These are phyloP conservation scores for Phataginus tetradactyla DNA, from an alignment of 2,797 vertebrate genomes.

Conservation along the genomic window DNA sequence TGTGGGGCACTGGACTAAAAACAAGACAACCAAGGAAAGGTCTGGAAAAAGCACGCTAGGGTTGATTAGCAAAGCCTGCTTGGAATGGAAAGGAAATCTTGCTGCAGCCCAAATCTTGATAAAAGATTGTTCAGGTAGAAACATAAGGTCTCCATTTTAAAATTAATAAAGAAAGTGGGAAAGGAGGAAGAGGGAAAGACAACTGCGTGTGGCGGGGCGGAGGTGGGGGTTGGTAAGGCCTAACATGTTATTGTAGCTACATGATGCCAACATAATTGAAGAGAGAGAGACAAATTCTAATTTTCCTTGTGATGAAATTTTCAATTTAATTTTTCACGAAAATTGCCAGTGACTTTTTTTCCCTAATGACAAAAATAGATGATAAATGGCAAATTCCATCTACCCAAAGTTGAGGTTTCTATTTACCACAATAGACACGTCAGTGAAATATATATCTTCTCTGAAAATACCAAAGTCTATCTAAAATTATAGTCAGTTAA, in stretches of 20 bases:
- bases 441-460: not conserved
- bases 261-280: not conserved
- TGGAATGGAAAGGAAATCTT: not conserved
- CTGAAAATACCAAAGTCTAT: not conserved
- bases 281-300: not conserved
- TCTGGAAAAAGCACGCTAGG: not conserved
- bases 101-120: not conserved
- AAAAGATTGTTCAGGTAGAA: not conserved
- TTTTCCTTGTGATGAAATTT: not conserved
- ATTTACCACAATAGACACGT: not conserved
- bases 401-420: not conserved
- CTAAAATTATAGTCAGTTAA: not conserved
- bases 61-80: not conserved
- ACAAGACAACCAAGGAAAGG: not conserved
- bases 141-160: not conserved
- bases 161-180: not conserved
- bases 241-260: not conserved
- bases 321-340: not conserved
- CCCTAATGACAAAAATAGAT: not conserved
- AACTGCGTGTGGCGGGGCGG: too few species aligned
- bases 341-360: not conserved
- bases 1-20: not conserved
- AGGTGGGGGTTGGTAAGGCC: not conserved
- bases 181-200: not conserved
- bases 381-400: not conserved